A percentile compares a stretch with the other conserved stretches of the same genome.
These are phyloP conservation scores for Arnoldichthys spilopterus DNA, from an alignment of 2,797 vertebrate species.

Conservation along the genomic window DNA sequence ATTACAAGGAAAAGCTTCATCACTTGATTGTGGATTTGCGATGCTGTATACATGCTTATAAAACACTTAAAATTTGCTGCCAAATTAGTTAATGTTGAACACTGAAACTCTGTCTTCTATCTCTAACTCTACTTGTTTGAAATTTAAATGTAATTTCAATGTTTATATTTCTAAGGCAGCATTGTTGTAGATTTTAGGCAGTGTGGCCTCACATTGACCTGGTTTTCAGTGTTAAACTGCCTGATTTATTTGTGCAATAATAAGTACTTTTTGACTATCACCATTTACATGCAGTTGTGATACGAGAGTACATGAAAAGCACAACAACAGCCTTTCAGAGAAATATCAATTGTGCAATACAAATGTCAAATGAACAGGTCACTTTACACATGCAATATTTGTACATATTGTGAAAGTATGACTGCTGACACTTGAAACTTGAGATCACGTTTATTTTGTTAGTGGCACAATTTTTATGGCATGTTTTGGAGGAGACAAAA, in stretches of 20 bases:
- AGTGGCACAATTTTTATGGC: constrained; percentile 9
- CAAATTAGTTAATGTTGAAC: constrained; percentile 4
- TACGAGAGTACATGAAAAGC: constrained; percentile 71
- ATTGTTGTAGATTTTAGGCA: background rate
- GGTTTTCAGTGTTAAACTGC: constrained; percentile 27
- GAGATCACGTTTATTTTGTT: constrained; percentile 1
- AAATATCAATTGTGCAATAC: constrained; percentile 18
- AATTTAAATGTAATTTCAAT: constrained; percentile 15
- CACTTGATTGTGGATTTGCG: constrained; percentile 6
- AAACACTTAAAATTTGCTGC: constrained; percentile 4
- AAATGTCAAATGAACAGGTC: constrained; percentile 29
- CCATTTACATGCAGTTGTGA: constrained; percentile 59
- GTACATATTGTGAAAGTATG: constrained; percentile 37
- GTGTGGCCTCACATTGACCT: constrained; percentile 9
- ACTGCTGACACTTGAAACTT: constrained; percentile 23
- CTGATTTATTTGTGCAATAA: constrained; percentile 57
- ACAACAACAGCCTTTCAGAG: background rate
- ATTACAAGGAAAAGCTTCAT: background rate
- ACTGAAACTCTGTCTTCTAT: constrained; percentile 4
- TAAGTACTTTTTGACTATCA: constrained; percentile 78
- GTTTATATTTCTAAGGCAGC: constrained; percentile 23
- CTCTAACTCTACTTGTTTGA: constrained; percentile 21
- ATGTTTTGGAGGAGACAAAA: constrained; percentile 24
- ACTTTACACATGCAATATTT: constrained; percentile 29
- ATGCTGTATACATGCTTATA: constrained; percentile 22